Percentiles rank a stretch among this genome's conserved stretches.
phyloP scores from a whole-genome alignment of 2,888 invertebrate species.

The Campopleginae sp. region DNA sequence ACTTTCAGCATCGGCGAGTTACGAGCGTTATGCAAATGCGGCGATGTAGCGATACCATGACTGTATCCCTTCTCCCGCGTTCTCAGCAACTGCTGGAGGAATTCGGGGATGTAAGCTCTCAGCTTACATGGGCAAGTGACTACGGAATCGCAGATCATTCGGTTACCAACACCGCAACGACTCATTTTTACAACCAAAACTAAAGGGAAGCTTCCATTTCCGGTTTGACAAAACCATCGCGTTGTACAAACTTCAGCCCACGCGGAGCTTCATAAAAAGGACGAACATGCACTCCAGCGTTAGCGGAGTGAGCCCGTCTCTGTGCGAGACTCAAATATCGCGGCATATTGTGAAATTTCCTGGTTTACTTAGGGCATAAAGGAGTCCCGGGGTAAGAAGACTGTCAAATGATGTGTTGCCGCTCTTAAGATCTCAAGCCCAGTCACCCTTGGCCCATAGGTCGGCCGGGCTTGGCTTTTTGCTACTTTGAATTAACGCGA shows the following conservation, averaged over 20 bases:
- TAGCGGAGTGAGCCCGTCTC: not conserved
- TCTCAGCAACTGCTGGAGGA: constrained; percentile 51
- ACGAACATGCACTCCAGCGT: constrained; percentile 25
- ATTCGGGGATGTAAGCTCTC: constrained; percentile 31
- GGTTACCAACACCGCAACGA: not conserved
- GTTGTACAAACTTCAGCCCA: not conserved
- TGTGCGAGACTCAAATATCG: constrained; percentile 30
- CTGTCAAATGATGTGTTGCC: constrained; percentile 36
- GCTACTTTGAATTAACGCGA: constrained; percentile 61
- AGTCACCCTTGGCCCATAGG: constrained; percentile 26
- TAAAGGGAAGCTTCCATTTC: not conserved
- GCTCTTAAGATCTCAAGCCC: constrained; percentile 42
- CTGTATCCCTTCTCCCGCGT: constrained; percentile 17
- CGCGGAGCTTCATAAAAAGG: constrained; percentile 28
- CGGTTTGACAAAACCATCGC: not conserved
- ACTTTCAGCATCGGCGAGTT: constrained; percentile 39
- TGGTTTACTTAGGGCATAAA: constrained; percentile 43
- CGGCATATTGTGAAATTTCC: constrained; percentile 18
- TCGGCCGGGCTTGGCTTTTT: constrained; percentile 53
- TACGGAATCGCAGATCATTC: constrained; percentile 43
- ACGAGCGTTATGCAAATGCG: constrained; percentile 42
- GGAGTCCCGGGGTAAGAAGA: constrained; percentile 12
- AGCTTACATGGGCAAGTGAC: constrained; percentile 13
- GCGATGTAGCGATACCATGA: constrained; percentile 3
- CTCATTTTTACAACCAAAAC: not conserved